Evolutionary conservation across 2,113 vertebrate species (phyloP).

Genomic region (Stigmatopora argus): DNA sequence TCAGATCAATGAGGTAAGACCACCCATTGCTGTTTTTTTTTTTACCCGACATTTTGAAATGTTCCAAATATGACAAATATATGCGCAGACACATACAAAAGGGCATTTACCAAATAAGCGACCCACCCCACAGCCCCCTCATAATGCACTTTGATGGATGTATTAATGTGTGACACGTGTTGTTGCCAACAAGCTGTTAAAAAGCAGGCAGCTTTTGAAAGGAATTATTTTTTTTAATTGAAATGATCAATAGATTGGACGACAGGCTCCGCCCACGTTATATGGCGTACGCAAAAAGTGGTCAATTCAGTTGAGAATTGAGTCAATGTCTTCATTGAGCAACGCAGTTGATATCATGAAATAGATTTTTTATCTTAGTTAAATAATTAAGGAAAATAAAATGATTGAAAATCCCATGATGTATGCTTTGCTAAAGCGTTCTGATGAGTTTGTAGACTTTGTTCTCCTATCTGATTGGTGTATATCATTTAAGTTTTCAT

Average conservation of each 20-base stretch:
- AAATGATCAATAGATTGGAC: background rate
- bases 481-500: too few relatives aligned
- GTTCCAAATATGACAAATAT: background rate
- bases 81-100: conserved; percentile 26
- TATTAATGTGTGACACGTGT: background rate
- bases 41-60: background rate
- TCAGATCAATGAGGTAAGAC: conserved; percentile 79
- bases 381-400: background rate
- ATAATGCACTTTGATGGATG: background rate
- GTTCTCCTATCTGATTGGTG: too few relatives aligned
- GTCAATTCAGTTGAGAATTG: too few relatives aligned
- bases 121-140: background rate
- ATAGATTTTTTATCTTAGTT: background rate
- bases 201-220: background rate
- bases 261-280: background rate
- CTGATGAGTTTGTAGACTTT: too few relatives aligned
- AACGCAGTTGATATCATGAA: background rate
- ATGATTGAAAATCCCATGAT: background rate
- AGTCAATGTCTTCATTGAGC: too few relatives aligned
- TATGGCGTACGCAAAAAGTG: too few relatives aligned
- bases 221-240: background rate
- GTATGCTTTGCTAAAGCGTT: background rate
- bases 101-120: conserved; percentile 54
- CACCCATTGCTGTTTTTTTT: conserved; percentile 57
- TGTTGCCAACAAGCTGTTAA: background rate